These are phyloP conservation scores for Cyprinodon variegatus DNA, from an alignment of 2,113 vertebrate species.

Conservation along the genomic window DNA sequence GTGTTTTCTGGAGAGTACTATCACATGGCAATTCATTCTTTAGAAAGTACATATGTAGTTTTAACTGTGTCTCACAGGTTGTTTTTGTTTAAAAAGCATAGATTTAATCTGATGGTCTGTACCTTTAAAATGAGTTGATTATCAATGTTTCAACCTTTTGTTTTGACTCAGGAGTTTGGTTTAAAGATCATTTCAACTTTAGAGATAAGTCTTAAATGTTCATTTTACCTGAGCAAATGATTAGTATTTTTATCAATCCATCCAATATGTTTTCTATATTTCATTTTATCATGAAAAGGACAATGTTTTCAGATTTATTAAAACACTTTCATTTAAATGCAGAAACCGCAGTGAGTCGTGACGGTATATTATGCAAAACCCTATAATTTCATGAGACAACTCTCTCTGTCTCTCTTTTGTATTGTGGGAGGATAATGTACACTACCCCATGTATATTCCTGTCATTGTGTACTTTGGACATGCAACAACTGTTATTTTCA, in stretches of 20 bases:
- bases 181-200: neutral
- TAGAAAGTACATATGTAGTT: neutral
- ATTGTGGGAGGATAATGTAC: conserved; percentile 28
- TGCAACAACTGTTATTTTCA: conserved; percentile 54
- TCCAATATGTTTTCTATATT: neutral
- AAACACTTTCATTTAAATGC: neutral
- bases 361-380: conserved; percentile 4
- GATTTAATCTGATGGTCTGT: too few relatives aligned
- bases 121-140: neutral
- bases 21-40: neutral
- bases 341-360: neutral
- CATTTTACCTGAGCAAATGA: neutral
- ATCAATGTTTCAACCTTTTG: neutral
- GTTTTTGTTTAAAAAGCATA: neutral
- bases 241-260: neutral
- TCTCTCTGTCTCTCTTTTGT: conserved; percentile 18
- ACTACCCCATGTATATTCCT: conserved; percentile 17
- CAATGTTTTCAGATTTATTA: neutral
- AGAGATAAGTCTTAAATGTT: neutral
- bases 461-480: conserved; percentile 21
- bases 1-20: neutral
- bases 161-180: neutral
- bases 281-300: neutral
- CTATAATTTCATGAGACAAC: conserved; percentile 1
- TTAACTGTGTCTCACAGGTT: neutral